These are phyloP conservation scores for Pseudopleuronectes americanus DNA, from an alignment of 2,797 vertebrate genomes.

Conservation along the genomic window DNA sequence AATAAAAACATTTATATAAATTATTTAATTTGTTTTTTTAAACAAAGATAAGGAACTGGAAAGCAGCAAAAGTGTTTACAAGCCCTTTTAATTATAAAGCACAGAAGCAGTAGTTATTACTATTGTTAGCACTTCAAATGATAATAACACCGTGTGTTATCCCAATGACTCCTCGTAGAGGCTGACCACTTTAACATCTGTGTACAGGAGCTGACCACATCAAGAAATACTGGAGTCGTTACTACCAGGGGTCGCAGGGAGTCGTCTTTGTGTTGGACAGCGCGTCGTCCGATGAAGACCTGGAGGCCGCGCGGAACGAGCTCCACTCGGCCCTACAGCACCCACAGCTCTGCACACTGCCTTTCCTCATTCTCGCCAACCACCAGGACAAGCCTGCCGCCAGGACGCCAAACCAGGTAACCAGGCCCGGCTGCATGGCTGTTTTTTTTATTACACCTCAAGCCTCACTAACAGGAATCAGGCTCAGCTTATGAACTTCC, in stretches of 20 bases:
- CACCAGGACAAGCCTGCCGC: slow-evolving; percentile 99
- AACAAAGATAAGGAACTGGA: no score
- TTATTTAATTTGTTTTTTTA: no score
- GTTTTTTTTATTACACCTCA: background rate
- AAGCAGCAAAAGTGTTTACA: no score
- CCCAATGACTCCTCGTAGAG: background rate
- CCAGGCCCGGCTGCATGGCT: slow-evolving; percentile 14
- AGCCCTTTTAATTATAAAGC: no score
- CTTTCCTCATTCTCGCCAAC: slow-evolving; percentile 98
- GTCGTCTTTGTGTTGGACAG: slow-evolving; percentile 98
- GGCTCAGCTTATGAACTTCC: background rate
- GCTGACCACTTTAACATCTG: slow-evolving; percentile 14
- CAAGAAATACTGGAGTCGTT: slow-evolving; percentile 99
- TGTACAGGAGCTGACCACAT: slow-evolving; percentile 93
- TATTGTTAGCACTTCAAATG: background rate
- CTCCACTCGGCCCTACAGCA: slow-evolving; percentile 98
- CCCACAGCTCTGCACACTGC: slow-evolving; percentile 97
- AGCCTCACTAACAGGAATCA: background rate
- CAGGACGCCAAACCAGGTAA: slow-evolving; percentile 94
- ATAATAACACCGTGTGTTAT: background rate
- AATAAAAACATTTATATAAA: no score
- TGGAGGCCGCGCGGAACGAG: slow-evolving; percentile 95
- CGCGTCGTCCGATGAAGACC: slow-evolving; percentile 94
- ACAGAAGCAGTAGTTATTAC: background rate
- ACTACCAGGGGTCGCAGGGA: slow-evolving; percentile 99